Evolutionary conservation across 1,140 invertebrate genomes (phyloP).

Genomic region (Limonius californicus): DNA sequence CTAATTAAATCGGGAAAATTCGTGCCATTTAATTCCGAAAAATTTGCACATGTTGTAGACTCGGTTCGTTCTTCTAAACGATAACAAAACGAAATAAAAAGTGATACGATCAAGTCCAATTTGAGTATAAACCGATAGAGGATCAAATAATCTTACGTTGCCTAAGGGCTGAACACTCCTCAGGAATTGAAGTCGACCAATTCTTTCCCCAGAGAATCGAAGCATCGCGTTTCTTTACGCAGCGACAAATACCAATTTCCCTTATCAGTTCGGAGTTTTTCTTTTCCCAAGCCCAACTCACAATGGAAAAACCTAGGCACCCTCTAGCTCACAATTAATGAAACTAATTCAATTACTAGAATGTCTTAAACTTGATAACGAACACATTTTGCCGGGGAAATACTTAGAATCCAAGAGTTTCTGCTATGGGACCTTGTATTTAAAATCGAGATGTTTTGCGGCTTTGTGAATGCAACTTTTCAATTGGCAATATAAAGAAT

Average conservation of each 20-base stretch:
- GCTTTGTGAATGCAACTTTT: conserved; percentile 1
- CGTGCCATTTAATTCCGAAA: too few species aligned
- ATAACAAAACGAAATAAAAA: conserved; percentile 6
- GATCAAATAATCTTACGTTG: conserved; percentile 1
- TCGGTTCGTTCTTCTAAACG: too few species aligned
- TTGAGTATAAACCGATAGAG: conserved; percentile 11
- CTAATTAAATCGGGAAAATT: too few species aligned
- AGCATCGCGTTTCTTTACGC: conserved; percentile 8
- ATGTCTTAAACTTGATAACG: too few species aligned
- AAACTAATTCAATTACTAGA: too few species aligned
- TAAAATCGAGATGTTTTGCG: not conserved
- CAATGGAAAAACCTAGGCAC: not conserved
- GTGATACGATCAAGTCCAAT: conserved; percentile 9
- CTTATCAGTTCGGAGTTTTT: conserved; percentile 9
- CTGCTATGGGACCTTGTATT: too few species aligned
- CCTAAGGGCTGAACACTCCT: conserved; percentile 10
- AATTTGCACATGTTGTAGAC: too few species aligned
- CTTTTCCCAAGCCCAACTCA: not conserved
- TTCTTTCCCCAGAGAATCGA: conserved; percentile 8
- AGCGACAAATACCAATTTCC: conserved; percentile 14
- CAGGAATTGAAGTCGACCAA: conserved; percentile 10
- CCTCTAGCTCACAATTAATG: too few species aligned
- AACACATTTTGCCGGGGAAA: not conserved
- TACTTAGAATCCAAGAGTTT: too few species aligned
- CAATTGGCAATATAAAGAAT: not conserved